Percentiles rank a stretch among this genome's conserved stretches.
phyloP scores from a whole-genome alignment of 2,888 invertebrate species.

The Oasisia sp. region DNA sequence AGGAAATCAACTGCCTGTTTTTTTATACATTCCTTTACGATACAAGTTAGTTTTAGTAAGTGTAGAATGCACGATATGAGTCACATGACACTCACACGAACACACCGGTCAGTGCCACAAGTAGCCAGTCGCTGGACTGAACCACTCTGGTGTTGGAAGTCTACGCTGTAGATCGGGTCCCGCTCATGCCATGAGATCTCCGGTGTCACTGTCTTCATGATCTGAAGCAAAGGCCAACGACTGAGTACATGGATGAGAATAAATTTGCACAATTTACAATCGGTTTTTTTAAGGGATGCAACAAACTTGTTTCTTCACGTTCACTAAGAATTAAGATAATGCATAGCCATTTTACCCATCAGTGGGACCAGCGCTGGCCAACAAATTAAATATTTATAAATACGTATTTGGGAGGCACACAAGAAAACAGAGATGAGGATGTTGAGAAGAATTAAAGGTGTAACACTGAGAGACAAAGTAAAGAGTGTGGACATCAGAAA shows the following conservation, averaged over 20 bases:
- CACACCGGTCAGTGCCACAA: constrained; percentile 89
- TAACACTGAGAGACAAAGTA: too few species aligned
- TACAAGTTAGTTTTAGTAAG: not conserved
- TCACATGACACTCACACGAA: constrained; percentile 75
- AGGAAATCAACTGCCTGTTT: not conserved
- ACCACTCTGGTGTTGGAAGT: constrained; percentile 52
- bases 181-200: constrained; percentile 98
- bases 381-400: too few species aligned
- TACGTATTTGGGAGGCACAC: too few species aligned
- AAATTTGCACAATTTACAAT: too few species aligned
- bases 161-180: constrained; percentile 86
- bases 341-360: too few species aligned
- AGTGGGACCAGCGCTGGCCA: too few species aligned
- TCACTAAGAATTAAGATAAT: too few species aligned
- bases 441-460: too few species aligned
- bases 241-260: not conserved
- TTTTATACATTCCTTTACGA: not conserved
- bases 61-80: not conserved
- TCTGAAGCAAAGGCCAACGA: not conserved
- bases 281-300: too few species aligned
- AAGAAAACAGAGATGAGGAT: too few species aligned
- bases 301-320: too few species aligned
- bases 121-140: constrained; percentile 81
- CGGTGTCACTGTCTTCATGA: constrained; percentile 93
- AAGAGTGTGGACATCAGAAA: too few species aligned